Percentiles rank a stretch among this genome's conserved stretches.
Conservation (phyloP, 2,888 invertebrate genomes). For the Zonitis immaculata region DNA sequence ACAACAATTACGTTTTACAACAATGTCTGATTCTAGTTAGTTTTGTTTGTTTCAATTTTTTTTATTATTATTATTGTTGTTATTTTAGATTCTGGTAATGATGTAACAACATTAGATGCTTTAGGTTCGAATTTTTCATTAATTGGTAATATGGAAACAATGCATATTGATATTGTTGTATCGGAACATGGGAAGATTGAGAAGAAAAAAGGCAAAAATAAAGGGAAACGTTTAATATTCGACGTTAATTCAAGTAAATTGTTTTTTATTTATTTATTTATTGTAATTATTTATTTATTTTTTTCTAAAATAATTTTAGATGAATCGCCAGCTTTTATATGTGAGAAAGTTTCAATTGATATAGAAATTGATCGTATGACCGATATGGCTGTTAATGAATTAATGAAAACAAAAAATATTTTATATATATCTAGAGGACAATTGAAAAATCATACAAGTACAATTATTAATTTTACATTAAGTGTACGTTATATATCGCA, state of each 20-base stretch:
- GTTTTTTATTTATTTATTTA: conserved; percentile 4
- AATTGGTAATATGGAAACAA: conserved; percentile 78
- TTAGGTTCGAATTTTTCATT: conserved; percentile 82
- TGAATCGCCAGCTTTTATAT: conserved; percentile 85
- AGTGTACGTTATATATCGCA: conserved; percentile 88
- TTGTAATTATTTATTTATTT: too few species aligned
- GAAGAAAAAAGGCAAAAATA: conserved; percentile 53
- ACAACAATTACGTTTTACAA: conserved; percentile 64
- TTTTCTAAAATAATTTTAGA: too few species aligned
- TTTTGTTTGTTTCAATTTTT: conserved; percentile 4
- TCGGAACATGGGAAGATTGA: conserved; percentile 74
- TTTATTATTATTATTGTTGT: neutral
- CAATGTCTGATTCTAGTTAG: conserved; percentile 44
- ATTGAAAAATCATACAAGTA: conserved; percentile 86
- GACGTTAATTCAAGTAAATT: conserved; percentile 38
- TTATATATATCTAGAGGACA: conserved; percentile 83
- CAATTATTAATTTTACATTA: conserved; percentile 84
- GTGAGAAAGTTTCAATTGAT: conserved; percentile 86
- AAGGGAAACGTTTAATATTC: conserved; percentile 42
- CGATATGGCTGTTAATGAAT: conserved; percentile 83
- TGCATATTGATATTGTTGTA: conserved; percentile 92
- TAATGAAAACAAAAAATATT: conserved; percentile 76
- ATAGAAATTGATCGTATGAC: conserved; percentile 86
- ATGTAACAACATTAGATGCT: conserved; percentile 72
- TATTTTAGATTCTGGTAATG: conserved; percentile 50